phyloP scores from a whole-genome alignment of 2,113 vertebrate species.

The Taurulus bubalis region DNA sequence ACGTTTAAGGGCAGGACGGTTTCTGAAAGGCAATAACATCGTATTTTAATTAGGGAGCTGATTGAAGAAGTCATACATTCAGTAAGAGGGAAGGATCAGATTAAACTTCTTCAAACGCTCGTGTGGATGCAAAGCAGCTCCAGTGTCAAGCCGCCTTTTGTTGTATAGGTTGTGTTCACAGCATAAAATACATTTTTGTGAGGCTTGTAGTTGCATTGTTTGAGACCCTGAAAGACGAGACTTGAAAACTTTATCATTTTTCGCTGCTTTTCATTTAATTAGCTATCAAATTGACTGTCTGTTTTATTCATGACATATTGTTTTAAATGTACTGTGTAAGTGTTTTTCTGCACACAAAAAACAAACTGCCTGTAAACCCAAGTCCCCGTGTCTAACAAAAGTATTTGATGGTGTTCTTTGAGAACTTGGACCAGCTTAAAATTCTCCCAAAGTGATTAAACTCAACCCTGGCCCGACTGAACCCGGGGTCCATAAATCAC shows the following conservation, averaged over 20 bases:
- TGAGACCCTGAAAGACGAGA: neutral
- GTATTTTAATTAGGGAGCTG: neutral
- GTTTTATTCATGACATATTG: neutral
- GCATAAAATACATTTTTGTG: neutral
- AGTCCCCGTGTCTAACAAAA: neutral
- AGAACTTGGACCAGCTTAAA: neutral
- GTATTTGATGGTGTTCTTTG: neutral
- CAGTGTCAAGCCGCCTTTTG: constrained; percentile 5
- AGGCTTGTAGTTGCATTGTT: constrained; percentile 5
- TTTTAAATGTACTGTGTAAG: neutral
- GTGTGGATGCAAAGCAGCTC: neutral
- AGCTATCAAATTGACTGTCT: neutral
- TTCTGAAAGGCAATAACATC: neutral
- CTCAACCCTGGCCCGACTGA: constrained; percentile 13
- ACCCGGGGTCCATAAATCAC: constrained; percentile 6
- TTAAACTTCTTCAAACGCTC: neutral
- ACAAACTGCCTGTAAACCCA: neutral
- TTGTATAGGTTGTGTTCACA: neutral
- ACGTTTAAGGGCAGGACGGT: neutral
- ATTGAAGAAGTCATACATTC: neutral
- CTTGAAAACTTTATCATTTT: neutral
- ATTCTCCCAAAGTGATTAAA: neutral
- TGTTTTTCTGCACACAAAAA: neutral
- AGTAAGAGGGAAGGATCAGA: neutral
- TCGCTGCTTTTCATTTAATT: neutral